Evolutionary conservation across 1,140 invertebrate genomes (phyloP), one percentile per base, ranked within the genome.

Genomic region (Megalopta genalis): DNA sequence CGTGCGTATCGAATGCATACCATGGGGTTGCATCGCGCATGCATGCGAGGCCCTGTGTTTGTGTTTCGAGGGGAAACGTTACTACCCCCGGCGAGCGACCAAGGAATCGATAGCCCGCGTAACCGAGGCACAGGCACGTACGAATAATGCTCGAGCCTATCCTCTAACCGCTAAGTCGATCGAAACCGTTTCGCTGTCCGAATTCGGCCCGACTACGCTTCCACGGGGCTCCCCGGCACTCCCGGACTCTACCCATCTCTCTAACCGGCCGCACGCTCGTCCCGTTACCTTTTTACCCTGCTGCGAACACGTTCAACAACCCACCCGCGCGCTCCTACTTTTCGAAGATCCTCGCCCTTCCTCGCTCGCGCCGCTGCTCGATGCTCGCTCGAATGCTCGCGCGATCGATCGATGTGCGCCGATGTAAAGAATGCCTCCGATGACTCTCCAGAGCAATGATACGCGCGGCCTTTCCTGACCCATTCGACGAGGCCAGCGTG

Each of bases 81-180:
- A 83, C 83, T 72, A 71, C 68, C 80, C 54, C 70, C 80, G 71
- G 72, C 84, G 72, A 76, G 76, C 84, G 74, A 79, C 80, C 81
- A 87, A 87, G 86, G 86, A 87, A 87, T 87, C 86, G 86, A 87
- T 87, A 87, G 86, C 86, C 86, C 82, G 82, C 86, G 86, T 87
- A 87, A 87, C 86, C 82, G 84, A 87, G 85, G 84, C 80, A 85
- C 84, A 80, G 76, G 85, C 85, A 87, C 85, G 85, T 87, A 87
- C 85, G 85, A 87, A 86, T 86, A 86, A 86, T 83, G 80, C 81
- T 78, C 70, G 79, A 80, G 84, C 85, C 69, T 77, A 83, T 85
- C 84, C 83, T 86, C 80, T 72, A 75, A 83, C 71, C 78, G 70
- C 76, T 73, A 83, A 77, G 68, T 83, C 84, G 84, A 81, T 83